phyloP scores from a whole-genome alignment of 1,140 invertebrate species.

The Trissolcus basalis region DNA sequence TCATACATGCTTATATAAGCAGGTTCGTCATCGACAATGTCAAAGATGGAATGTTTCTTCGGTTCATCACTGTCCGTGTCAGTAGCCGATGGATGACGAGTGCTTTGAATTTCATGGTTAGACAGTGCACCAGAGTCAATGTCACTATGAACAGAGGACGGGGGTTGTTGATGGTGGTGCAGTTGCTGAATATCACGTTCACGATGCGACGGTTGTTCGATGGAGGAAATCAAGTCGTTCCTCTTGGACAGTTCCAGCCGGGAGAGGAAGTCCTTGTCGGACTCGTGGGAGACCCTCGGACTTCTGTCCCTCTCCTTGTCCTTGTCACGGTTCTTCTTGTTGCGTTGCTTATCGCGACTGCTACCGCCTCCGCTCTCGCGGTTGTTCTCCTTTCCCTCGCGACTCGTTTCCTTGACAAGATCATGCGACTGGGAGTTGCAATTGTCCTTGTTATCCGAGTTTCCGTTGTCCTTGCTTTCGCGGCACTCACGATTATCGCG shows the following conservation, averaged over 20 bases:
- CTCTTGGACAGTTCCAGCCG: conserved; percentile 77
- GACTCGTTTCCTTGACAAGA: conserved; percentile 63
- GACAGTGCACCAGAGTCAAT: conserved; percentile 68
- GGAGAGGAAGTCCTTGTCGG: conserved; percentile 81
- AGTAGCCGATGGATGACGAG: conserved; percentile 71
- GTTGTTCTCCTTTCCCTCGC: conserved; percentile 70
- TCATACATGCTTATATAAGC: conserved; percentile 98
- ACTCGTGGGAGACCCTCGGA: conserved; percentile 70
- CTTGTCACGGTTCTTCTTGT: conserved; percentile 67
- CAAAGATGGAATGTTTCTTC: conserved; percentile 94
- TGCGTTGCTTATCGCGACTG: conserved; percentile 69
- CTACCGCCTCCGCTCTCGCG: conserved; percentile 54
- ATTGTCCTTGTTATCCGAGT: conserved; percentile 62
- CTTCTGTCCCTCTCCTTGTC: conserved; percentile 70
- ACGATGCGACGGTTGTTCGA: conserved; percentile 65
- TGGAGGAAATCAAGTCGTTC: conserved; percentile 62
- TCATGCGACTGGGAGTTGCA: conserved; percentile 54
- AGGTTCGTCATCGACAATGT: conserved; percentile 91
- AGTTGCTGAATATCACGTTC: conserved; percentile 60
- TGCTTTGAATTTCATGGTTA: conserved; percentile 69
- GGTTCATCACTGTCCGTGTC: conserved; percentile 84
- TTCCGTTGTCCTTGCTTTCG: conserved; percentile 66
- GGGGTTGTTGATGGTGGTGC: conserved; percentile 58
- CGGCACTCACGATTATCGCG: conserved; percentile 71
- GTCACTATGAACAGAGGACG: conserved; percentile 67